These are phyloP conservation scores for Galaxias olidus DNA, from an alignment of 2,797 vertebrate species.

Conservation along the genomic window DNA sequence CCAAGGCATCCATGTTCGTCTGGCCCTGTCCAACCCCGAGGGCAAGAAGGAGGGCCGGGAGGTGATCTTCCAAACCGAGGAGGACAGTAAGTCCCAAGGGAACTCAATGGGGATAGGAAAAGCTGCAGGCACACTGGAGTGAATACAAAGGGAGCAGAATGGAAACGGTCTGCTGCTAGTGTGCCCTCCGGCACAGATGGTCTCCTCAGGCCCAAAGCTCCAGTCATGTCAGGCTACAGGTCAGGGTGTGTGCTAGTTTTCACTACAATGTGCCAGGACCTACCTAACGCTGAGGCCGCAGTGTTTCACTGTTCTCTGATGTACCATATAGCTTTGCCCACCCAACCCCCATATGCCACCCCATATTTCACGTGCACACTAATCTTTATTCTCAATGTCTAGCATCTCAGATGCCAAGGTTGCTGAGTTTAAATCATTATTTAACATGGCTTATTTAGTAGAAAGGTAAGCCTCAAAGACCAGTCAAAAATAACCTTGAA, in stretches of 20 bases:
- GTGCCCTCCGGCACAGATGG: not conserved
- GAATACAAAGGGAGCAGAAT: not conserved
- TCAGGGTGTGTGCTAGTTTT: not conserved
- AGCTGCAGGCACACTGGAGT: too few species aligned
- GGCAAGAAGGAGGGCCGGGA: conserved; percentile 94
- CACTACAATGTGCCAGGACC: not conserved
- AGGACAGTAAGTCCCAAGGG: conserved; percentile 84
- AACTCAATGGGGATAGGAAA: too few species aligned
- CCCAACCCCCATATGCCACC: not conserved
- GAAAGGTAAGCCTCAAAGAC: too few species aligned
- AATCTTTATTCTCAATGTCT: not conserved
- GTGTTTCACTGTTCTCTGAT: not conserved
- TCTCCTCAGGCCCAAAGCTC: not conserved
- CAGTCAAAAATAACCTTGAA: too few species aligned
- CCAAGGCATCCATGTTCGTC: conserved; percentile 81
- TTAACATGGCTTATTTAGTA: too few species aligned
- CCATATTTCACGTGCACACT: too few species aligned
- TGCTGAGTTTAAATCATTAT: too few species aligned
- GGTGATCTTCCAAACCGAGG: conserved; percentile 92
- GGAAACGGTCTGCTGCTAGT: not conserved
- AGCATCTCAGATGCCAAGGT: not conserved
- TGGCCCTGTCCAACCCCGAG: conserved; percentile 88
- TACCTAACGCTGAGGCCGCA: too few species aligned
- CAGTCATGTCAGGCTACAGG: conserved; percentile 1
- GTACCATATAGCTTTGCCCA: not conserved